Percentiles rank a stretch among this genome's conserved stretches.
phyloP scores from a whole-genome alignment of 2,797 vertebrate genomes.

The Mastacembelus armatus region DNA sequence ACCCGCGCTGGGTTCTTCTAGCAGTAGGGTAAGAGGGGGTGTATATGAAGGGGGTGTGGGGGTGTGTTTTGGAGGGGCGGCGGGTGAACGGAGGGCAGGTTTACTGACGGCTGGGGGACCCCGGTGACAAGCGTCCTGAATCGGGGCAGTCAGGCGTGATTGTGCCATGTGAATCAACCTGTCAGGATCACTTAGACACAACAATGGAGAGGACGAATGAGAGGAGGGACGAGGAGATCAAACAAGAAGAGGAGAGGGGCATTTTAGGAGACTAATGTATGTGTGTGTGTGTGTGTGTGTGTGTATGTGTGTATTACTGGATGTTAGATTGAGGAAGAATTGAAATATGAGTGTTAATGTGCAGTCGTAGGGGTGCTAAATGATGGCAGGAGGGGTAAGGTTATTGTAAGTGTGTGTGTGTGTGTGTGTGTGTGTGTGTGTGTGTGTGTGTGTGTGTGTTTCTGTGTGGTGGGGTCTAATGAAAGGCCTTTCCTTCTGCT shows the following conservation, averaged over 20 bases:
- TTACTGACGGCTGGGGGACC: slow-evolving; percentile 51
- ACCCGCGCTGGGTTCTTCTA: slow-evolving; percentile 63
- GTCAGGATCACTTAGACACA: slow-evolving; percentile 86
- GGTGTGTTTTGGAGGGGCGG: slow-evolving; percentile 38
- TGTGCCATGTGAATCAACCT: slow-evolving; percentile 82
- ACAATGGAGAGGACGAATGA: slow-evolving; percentile 75
- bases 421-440: slow-evolving; percentile 24
- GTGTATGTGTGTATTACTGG: slow-evolving; percentile 32
- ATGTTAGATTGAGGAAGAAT: slow-evolving; percentile 33
- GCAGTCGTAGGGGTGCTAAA: slow-evolving; percentile 38
- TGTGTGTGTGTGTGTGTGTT: slow-evolving; percentile 68
- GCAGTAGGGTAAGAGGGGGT: slow-evolving; percentile 41
- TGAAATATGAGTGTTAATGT: slow-evolving; percentile 72
- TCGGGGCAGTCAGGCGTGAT: slow-evolving; percentile 70
- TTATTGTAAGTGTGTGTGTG: slow-evolving; percentile 8
- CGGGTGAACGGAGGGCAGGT: slow-evolving; percentile 13
- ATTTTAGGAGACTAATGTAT: slow-evolving; percentile 34
- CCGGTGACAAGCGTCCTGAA: slow-evolving; percentile 68
- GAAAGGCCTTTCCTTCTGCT: slow-evolving; percentile 94
- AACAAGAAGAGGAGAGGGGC: slow-evolving; percentile 5
- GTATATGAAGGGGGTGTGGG: slow-evolving; percentile 29
- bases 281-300: slow-evolving; percentile 39
- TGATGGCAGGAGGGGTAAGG: slow-evolving; percentile 31
- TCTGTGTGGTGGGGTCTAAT: slow-evolving; percentile 89
- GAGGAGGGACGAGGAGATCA: slow-evolving; percentile 22